Conservation (phyloP, 2,797 vertebrate genomes). For the Telmatherina bonti region DNA sequence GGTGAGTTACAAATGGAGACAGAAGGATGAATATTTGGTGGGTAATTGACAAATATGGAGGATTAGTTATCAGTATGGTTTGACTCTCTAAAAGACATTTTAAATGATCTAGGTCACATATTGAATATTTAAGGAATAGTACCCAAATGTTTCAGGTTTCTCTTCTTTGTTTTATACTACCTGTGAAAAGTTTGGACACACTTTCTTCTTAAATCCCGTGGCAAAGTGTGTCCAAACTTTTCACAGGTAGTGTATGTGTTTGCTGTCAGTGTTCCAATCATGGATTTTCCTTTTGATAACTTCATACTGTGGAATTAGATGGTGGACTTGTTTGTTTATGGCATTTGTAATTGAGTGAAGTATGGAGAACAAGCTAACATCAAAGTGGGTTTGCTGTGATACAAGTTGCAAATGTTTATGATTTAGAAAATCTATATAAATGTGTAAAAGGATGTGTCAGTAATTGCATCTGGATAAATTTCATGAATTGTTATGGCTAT, state of each 20-base stretch:
- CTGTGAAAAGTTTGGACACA: no score
- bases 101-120: not conserved
- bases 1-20: conserved; percentile 79
- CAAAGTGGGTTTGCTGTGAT: not conserved
- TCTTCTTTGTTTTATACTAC: no score
- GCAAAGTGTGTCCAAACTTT: no score
- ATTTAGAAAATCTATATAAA: not conserved
- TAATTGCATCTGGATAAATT: not conserved
- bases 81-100: not conserved
- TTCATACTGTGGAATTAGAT: not conserved
- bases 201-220: no score
- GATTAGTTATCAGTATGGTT: not conserved
- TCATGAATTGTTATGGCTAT: not conserved
- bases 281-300: not conserved
- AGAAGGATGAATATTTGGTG: conserved; percentile 6
- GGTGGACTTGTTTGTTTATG: not conserved
- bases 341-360: not conserved
- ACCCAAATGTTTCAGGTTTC: no score
- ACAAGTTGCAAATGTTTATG: not conserved
- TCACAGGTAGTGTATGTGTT: no score
- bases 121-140: not conserved
- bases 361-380: not conserved
- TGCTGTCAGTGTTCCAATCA: no score
- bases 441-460: not conserved
- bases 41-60: not conserved